A percentile compares a stretch with the other conserved stretches of the same genome.
These are phyloP conservation scores for Acronicta alni DNA, from an alignment of 2,888 invertebrate genomes.

Conservation along the genomic window DNA sequence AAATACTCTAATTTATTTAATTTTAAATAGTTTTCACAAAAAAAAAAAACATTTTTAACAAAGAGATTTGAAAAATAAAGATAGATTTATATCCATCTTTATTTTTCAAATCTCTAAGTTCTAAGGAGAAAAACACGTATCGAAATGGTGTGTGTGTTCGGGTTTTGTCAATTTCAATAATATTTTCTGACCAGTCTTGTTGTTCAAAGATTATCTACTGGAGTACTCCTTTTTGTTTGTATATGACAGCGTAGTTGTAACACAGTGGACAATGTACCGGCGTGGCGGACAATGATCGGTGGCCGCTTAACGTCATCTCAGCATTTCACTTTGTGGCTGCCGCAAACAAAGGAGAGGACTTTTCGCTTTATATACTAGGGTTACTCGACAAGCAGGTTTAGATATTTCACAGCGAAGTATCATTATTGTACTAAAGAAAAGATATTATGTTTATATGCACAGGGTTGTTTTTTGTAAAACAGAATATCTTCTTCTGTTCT, in stretches of 20 bases:
- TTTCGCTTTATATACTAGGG: conserved; percentile 41
- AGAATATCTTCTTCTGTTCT: too few species aligned
- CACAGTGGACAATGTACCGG: conserved; percentile 1
- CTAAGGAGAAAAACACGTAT: too few species aligned
- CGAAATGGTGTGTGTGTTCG: too few species aligned
- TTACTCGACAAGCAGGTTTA: conserved; percentile 35
- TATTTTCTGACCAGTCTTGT: background rate
- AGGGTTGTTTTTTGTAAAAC: background rate
- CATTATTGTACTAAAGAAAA: conserved; percentile 10
- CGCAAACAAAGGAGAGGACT: conserved; percentile 27
- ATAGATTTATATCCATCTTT: too few species aligned
- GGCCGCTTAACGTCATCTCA: conserved; percentile 42
- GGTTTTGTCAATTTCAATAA: too few species aligned
- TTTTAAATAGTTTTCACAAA: too few species aligned
- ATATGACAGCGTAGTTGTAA: background rate
- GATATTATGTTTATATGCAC: conserved; percentile 34
- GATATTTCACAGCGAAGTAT: conserved; percentile 26
- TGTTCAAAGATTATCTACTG: conserved; percentile 19
- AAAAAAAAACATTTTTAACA: too few species aligned
- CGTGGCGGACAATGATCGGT: conserved; percentile 28
- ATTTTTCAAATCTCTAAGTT: too few species aligned
- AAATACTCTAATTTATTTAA: too few species aligned
- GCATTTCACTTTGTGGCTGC: conserved; percentile 17
- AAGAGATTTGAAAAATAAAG: too few species aligned
- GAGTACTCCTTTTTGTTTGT: background rate